phyloP scores from a whole-genome alignment of 2,797 vertebrate species.

The Cynopterus sphinx region DNA sequence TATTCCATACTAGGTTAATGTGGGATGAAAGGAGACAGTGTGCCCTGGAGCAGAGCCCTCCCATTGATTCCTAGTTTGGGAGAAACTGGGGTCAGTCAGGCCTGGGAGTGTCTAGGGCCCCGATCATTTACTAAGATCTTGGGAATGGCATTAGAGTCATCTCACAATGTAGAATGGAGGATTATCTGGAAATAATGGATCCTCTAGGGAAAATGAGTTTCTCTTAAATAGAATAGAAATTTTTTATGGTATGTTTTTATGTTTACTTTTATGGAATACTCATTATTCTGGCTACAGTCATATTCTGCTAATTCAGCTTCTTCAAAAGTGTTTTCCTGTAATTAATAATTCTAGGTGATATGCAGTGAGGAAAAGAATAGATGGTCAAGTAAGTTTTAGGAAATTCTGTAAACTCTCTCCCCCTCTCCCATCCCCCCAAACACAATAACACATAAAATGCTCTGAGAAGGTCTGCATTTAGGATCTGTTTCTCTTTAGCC shows the following conservation, averaged over 20 bases:
- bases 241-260: background rate
- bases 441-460: background rate
- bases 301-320: background rate
- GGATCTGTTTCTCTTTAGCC: background rate
- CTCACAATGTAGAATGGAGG: no score
- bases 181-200: background rate
- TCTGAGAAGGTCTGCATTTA: background rate
- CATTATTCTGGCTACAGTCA: background rate
- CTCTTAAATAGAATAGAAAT: background rate
- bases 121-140: background rate
- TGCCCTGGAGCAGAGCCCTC: accelerated
- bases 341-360: background rate
- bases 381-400: background rate
- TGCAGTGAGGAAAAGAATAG: background rate
- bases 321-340: background rate
- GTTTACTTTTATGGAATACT: background rate
- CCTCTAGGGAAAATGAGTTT: background rate
- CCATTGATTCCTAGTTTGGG: background rate
- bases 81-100: background rate
- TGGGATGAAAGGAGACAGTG: background rate
- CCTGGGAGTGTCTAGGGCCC: background rate
- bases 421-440: background rate
- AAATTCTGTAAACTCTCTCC: background rate
- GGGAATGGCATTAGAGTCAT: no score
- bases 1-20: background rate